Base-by-base conservation (phyloP, 2,113 vertebrate species). In the Gadus macrocephalus region DNA sequence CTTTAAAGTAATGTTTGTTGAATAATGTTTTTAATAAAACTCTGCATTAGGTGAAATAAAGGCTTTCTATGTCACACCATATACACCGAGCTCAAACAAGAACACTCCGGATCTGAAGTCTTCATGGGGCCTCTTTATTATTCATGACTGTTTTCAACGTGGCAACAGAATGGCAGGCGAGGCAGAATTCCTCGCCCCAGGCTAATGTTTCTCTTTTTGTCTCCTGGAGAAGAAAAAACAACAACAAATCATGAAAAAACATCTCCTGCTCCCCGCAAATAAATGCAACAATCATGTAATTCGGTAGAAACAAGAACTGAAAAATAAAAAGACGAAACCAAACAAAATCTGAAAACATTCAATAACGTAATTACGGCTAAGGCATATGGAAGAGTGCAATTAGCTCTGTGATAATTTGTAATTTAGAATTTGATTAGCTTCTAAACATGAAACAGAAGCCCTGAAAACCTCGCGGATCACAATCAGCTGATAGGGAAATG, bases 401-500 rank as follows among this genome's bases (percentile, higher is more conserved):
- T 78, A 83, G 65, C 78, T 66, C 2, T 17, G 67, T 67, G 75
- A 65, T 31, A 71, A 79, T 75, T 75, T 71, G 64, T 31, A 19
- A 1, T 25, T 62, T 16, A 58, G 12, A 73, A 79, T 85, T 82
- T 83, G 79, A 83, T 82, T 78, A 85, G 68, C 66, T 42, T 0
- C 15, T 70, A 62, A 81, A 80, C 73, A 61, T 65, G 69, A 68
- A 77, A 70, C 27, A 3, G 63, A 53, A 5, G 22, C 53, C 16
- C 20, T 1, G 0, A 71, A 49, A 67, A 78, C 86, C 82, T 72
- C 1, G 66, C 75, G 81, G 78, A n/a, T 74, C 69, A 22, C 56
- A 70, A 86, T 86, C 81, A 82, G 82, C 79, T 76, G 80, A 80
- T 78, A 72, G 5, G 0, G 61, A 70, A 69, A 69, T 55, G 38